A percentile compares a stretch with the other conserved stretches of the same genome.
phyloP scores from a whole-genome alignment of 1,140 invertebrate genomes.

The Drosophila santomea region DNA sequence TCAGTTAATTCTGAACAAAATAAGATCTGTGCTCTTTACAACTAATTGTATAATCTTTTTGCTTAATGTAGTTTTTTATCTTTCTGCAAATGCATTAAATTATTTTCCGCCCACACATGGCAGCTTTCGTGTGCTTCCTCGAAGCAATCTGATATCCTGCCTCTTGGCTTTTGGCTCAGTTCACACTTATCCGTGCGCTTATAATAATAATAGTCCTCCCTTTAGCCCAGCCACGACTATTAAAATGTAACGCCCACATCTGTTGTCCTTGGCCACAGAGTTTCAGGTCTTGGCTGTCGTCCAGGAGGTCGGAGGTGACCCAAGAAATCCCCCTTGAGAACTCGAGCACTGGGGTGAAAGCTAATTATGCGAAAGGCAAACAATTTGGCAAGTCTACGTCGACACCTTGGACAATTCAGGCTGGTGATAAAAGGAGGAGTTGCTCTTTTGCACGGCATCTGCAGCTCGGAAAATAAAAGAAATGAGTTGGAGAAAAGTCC shows the following conservation, averaged over 20 bases:
- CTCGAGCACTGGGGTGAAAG: conserved; percentile 21
- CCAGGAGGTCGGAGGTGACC: conserved; percentile 31
- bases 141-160: conserved; percentile 9
- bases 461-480: not conserved
- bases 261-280: conserved; percentile 33
- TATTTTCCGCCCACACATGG: not conserved
- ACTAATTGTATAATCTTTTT: too few species aligned
- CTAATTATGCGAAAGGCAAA: conserved; percentile 74
- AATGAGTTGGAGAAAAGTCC: not conserved
- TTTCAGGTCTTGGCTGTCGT: conserved; percentile 34
- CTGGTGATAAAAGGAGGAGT: not conserved
- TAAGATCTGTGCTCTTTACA: too few species aligned
- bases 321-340: conserved; percentile 20
- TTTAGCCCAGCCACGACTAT: conserved; percentile 2
- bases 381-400: conserved; percentile 65
- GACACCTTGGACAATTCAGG: conserved; percentile 43
- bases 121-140: not conserved
- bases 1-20: too few species aligned
- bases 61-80: too few species aligned
- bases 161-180: conserved; percentile 4
- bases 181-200: conserved; percentile 31
- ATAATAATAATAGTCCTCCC: conserved; percentile 58
- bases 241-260: conserved; percentile 26
- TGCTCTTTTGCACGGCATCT: not conserved
- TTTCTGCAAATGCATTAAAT: not conserved